These are phyloP conservation scores for Formica aserva DNA, from an alignment of 2,888 invertebrate genomes.

Conservation along the genomic window DNA sequence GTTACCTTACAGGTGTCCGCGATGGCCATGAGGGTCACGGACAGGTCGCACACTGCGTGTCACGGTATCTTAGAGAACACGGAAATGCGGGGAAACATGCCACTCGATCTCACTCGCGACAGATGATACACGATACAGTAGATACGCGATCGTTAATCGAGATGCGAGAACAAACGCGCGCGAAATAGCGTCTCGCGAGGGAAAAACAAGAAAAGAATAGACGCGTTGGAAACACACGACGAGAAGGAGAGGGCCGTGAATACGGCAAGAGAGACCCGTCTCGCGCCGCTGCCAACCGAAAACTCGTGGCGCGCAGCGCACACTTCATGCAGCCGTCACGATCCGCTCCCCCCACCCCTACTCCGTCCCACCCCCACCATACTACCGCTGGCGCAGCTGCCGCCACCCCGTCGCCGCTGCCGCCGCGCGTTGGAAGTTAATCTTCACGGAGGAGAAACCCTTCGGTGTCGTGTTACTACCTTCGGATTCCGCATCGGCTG, in stretches of 20 bases:
- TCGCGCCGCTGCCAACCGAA: slow-evolving; percentile 75
- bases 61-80: slow-evolving; percentile 14
- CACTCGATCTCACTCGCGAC: slow-evolving; percentile 1
- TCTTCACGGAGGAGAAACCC: slow-evolving; percentile 70
- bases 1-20: slow-evolving; percentile 57
- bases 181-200: not conserved
- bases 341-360: slow-evolving; percentile 47
- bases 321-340: slow-evolving; percentile 71
- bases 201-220: not conserved
- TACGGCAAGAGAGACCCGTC: slow-evolving; percentile 64
- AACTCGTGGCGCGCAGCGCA: slow-evolving; percentile 74
- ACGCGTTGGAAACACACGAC: slow-evolving; percentile 3
- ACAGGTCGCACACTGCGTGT: slow-evolving; percentile 32
- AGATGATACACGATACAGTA: not conserved
- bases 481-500: not conserved
- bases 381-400: slow-evolving; percentile 3
- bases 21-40: slow-evolving; percentile 19
- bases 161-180: not conserved
- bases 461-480: slow-evolving; percentile 53
- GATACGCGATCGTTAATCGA: not conserved
- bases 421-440: slow-evolving; percentile 62
- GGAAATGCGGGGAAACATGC: not conserved
- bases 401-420: slow-evolving; percentile 38
- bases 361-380: slow-evolving; percentile 36
- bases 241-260: not conserved